phyloP scores from a whole-genome alignment of 2,113 vertebrate genomes.

The Marmota monax region DNA sequence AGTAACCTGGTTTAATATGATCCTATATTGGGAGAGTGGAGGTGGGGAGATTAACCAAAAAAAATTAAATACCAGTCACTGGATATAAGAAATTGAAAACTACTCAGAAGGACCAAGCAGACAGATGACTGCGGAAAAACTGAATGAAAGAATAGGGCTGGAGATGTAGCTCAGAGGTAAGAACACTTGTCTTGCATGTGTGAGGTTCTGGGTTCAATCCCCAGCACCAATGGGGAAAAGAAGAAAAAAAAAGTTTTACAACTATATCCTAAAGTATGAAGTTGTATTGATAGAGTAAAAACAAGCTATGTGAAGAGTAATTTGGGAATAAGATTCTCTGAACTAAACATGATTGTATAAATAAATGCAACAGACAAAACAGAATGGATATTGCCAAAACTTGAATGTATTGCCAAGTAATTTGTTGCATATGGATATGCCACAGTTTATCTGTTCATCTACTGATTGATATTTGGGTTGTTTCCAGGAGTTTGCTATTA shows the following conservation, averaged over 20 bases:
- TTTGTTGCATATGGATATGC: slow-evolving; percentile 18
- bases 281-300: background rate
- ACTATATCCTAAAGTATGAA: background rate
- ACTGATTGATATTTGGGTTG: background rate
- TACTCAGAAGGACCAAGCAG: background rate
- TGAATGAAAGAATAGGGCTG: background rate
- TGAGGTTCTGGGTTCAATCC: background rate
- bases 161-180: background rate
- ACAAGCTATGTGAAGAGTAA: slow-evolving; percentile 21
- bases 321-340: slow-evolving; percentile 32
- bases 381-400: slow-evolving; percentile 44
- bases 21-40: background rate
- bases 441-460: slow-evolving; percentile 41
- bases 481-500: slow-evolving; percentile 43
- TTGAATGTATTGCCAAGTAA: slow-evolving; percentile 17
- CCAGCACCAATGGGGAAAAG: background rate
- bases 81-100: background rate
- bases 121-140: background rate
- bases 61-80: background rate
- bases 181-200: background rate
- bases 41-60: too few relatives aligned
- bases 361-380: slow-evolving; percentile 46
- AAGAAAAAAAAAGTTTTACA: background rate
- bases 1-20: background rate
- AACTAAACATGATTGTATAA: slow-evolving; percentile 12